These are phyloP conservation scores for Pseudachorutes palmiensis DNA, from an alignment of 1,140 invertebrate species.

Conservation along the genomic window DNA sequence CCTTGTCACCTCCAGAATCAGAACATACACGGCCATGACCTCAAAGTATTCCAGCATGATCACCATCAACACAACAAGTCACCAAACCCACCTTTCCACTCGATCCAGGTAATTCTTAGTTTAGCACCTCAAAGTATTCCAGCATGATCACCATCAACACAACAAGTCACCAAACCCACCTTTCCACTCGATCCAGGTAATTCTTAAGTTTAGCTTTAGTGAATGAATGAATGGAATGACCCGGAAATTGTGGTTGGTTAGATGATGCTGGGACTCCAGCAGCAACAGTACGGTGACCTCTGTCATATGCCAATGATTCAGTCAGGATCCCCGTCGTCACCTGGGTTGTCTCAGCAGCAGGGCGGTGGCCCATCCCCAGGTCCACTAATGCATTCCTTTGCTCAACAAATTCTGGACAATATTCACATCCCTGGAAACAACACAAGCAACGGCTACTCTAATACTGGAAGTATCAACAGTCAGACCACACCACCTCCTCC, in stretches of 20 bases:
- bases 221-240: too few relatives aligned
- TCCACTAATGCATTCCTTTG: neutral
- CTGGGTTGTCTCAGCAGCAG: neutral
- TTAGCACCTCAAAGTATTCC: constrained; percentile 16
- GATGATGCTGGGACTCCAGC: constrained; percentile 36
- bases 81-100: constrained; percentile 29
- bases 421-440: neutral
- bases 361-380: neutral
- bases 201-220: neutral
- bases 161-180: constrained; percentile 15
- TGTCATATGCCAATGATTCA: constrained; percentile 27
- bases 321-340: constrained; percentile 2
- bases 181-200: constrained; percentile 37
- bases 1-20: neutral
- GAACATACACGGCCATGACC: neutral
- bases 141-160: constrained; percentile 1
- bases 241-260: too few relatives aligned
- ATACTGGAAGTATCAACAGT: neutral
- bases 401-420: neutral
- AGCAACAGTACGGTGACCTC: constrained; percentile 29
- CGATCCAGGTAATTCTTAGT: constrained; percentile 30
- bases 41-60: constrained; percentile 16
- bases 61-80: neutral
- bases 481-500: constrained; percentile 14
- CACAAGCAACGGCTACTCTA: constrained; percentile 19